Base-by-base conservation (phyloP, 2,888 invertebrate species). In the Hipparchia semele region DNA sequence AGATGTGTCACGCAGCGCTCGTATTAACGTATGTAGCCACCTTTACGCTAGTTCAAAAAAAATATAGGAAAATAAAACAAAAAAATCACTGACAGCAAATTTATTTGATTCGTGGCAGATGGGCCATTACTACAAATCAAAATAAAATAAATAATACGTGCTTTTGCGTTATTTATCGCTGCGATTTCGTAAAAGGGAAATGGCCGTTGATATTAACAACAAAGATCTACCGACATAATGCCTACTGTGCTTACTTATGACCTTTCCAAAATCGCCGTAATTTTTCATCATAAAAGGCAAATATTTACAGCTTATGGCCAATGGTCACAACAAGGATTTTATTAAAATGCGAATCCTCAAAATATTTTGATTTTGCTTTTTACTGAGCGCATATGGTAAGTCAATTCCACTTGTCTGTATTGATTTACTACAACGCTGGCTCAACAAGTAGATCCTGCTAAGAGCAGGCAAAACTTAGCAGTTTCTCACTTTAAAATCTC, bases 121-220 rank as follows among this genome's bases (percentile, higher is more conserved):
- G 68, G 71, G 33, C 69, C 72, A 66, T 60, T 68, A 69, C 69
- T 61, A 23, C 67, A 67, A 56, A 70, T 68, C 67, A 70, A 74
- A 74, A 67, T 67, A 54, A 72, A 72, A 72, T 70, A 64, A 67
- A 70, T 69, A 56, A 66, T 60, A 51, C 45, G 23, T 60, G 56
- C 49, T 51, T 71, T 49, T 62, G n/a, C 46, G 68, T 73, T 75
- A 75, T 75, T 73, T 75, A 75, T 75, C 64, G 66, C 60, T 8
- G 67, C 46, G 58, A 73, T 75, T 64, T 71, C 73, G 68, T 73
- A 70, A 70, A 75, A 68, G 10, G 64, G 68, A 70, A 59, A 65
- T 51, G 13, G 53, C 51, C 53, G 51, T 51, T 53, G 65, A 65
- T 65, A 65, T 65, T 33, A 51, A 53, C 33, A 12, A 13, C 65